Base-by-base conservation (phyloP, 1,140 invertebrate genomes). In the Drosophila virilis region DNA sequence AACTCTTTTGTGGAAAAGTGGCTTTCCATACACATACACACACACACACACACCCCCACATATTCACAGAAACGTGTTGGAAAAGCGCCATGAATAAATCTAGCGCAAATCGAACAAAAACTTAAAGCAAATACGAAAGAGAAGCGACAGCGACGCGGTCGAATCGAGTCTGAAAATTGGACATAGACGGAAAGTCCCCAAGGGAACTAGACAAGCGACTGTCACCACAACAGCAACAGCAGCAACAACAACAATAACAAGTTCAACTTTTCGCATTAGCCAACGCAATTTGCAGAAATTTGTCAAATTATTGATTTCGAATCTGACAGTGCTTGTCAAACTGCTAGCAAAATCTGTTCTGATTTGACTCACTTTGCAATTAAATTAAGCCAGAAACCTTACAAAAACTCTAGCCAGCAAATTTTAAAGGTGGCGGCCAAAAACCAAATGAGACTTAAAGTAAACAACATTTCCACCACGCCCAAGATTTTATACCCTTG, bases 71-170 rank as follows among this genome's bases (percentile, higher is more conserved):
- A 13, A 7, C 12, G 15, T 10, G 52, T 12, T 17, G 35, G 38
- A n/a, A 40, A 40, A 35, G 32, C 40, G 52, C 50, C 66, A 72
- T 70, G 73, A 86, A 76, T 80, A 86, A 86, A 75, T 78, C 78
- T 78, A 82, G 57, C 80, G 65, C 57, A 79, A 76, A 86, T 78
- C 77, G 62, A 80, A 76, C 71, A 62, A 61, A 73, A 75, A 77
- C 61, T 76, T 59, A 67, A 62, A 62, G 37, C 64, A 57, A 38
- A 55, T 58, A 64, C 46, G 33, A 71, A 22, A 37, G 28, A 55
- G 40, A 40, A 22, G 45, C 10, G 28, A 38, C 40, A 38, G 42
- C 33, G 51, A 50, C 51, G 50, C 15, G 37, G 32, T 33, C 46
- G 37, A 33, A 15, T 35, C 45, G 22, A 32, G 35, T 45, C 22